Evolutionary conservation across 2,113 vertebrate species (phyloP).

Genomic region (Pithys albifrons): DNA sequence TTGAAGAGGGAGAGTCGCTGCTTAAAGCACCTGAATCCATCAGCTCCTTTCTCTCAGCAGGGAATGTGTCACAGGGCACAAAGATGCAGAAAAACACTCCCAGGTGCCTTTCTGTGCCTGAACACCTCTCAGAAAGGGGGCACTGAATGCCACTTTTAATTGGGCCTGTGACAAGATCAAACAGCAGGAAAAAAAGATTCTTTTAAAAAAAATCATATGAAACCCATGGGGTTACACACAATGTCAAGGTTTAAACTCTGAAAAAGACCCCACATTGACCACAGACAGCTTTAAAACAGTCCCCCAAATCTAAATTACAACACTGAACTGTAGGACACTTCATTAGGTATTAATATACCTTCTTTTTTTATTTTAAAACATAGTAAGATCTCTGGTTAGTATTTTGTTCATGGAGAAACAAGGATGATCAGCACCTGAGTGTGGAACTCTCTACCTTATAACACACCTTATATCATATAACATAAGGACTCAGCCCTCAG

Average conservation of each 20-base stretch:
- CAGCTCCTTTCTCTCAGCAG: constrained; percentile 2
- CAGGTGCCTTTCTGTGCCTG: background rate
- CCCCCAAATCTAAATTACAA: background rate
- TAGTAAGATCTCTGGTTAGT: background rate
- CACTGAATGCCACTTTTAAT: background rate
- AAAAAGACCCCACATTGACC: background rate
- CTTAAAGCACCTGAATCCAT: background rate
- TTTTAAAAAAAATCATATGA: fast-evolving
- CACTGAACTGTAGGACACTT: background rate
- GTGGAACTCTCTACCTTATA: background rate
- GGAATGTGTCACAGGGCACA: background rate
- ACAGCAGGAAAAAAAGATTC: background rate
- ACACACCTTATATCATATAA: background rate
- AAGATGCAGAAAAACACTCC: background rate
- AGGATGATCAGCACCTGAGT: background rate
- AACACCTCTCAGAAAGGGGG: background rate
- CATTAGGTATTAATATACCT: background rate
- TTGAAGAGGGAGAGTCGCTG: background rate
- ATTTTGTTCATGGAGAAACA: background rate
- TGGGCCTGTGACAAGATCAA: background rate
- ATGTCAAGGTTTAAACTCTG: background rate
- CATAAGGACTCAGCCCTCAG: background rate
- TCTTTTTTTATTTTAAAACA: background rate
- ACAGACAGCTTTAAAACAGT: background rate
- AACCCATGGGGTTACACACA: background rate